These are phyloP conservation scores for Scelioninae gen. 1 DNA, from an alignment of 2,888 invertebrate genomes.

Conservation along the genomic window DNA sequence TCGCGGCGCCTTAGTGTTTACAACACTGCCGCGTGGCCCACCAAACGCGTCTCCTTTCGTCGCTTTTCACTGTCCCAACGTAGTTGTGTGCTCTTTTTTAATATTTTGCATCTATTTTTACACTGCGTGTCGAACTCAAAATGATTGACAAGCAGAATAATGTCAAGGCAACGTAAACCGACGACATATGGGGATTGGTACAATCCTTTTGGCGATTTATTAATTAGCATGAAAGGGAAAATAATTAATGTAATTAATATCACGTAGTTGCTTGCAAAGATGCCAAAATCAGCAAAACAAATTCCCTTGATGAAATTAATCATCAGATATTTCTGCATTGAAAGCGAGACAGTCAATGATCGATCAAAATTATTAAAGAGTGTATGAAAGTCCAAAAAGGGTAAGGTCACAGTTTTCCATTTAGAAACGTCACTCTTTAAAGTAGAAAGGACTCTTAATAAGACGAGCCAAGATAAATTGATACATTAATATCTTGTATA, in stretches of 20 bases:
- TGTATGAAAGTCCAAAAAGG: constrained; percentile 61
- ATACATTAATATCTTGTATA: constrained; percentile 81
- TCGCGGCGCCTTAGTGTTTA: constrained; percentile 86
- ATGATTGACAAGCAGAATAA: constrained; percentile 60
- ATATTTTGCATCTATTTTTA: constrained; percentile 64
- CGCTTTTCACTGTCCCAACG: constrained; percentile 66
- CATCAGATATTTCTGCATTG: constrained; percentile 37
- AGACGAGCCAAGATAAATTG: constrained; percentile 79
- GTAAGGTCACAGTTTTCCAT: constrained; percentile 69
- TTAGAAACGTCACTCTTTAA: constrained; percentile 68
- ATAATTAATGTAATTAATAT: constrained; percentile 33
- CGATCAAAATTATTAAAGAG: constrained; percentile 62
- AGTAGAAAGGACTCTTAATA: constrained; percentile 72
- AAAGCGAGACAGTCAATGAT: constrained; percentile 58
- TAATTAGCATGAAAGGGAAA: constrained; percentile 34
- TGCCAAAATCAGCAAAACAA: constrained; percentile 42
- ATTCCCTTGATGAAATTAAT: constrained; percentile 46
- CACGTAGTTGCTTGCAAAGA: not conserved
- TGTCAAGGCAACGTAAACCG: constrained; percentile 43
- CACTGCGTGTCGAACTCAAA: constrained; percentile 32
- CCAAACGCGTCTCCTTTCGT: constrained; percentile 74
- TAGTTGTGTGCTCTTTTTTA: constrained; percentile 40
- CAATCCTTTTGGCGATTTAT: constrained; percentile 5
- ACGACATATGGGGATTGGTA: not conserved
- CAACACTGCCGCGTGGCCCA: constrained; percentile 80